phyloP scores from a whole-genome alignment of 1,140 invertebrate genomes.

The Nomia melanderi region DNA sequence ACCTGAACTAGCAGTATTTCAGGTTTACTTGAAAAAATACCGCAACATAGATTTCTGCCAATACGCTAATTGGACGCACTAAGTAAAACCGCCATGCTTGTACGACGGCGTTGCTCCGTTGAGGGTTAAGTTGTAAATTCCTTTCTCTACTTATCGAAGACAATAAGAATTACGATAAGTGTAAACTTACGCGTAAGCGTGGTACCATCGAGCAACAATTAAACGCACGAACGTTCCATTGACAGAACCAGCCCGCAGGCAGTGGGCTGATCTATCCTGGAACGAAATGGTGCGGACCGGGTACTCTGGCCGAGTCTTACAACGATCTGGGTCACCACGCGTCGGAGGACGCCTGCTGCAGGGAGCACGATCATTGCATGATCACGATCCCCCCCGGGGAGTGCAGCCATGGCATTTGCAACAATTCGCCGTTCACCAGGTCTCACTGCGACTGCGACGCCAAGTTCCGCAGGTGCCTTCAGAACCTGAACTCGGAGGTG shows the following conservation, averaged over 20 bases:
- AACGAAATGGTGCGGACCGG: constrained; percentile 89
- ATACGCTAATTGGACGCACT: too few species aligned
- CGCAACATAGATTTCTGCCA: too few species aligned
- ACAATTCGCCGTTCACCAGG: constrained; percentile 85
- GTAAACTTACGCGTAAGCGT: too few species aligned
- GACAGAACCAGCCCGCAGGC: constrained; percentile 66
- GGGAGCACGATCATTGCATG: constrained; percentile 89
- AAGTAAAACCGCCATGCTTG: too few species aligned
- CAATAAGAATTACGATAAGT: too few species aligned
- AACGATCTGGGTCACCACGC: constrained; percentile 85
- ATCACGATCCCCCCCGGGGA: constrained; percentile 82
- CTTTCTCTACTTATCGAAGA: too few species aligned
- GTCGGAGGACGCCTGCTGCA: constrained; percentile 87
- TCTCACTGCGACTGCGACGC: constrained; percentile 89
- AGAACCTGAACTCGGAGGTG: constrained; percentile 85
- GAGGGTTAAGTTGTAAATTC: too few species aligned
- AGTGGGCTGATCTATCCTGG: constrained; percentile 82
- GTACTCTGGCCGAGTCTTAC: constrained; percentile 83
- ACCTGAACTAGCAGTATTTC: too few species aligned
- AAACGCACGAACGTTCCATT: neutral
- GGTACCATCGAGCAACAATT: too few species aligned
- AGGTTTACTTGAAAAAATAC: too few species aligned
- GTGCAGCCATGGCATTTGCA: constrained; percentile 86
- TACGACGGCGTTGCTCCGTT: too few species aligned
- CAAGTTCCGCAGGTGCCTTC: constrained; percentile 85